phyloP scores from a whole-genome alignment of 2,113 vertebrate genomes.

The Myanophis thanlyinensis region DNA sequence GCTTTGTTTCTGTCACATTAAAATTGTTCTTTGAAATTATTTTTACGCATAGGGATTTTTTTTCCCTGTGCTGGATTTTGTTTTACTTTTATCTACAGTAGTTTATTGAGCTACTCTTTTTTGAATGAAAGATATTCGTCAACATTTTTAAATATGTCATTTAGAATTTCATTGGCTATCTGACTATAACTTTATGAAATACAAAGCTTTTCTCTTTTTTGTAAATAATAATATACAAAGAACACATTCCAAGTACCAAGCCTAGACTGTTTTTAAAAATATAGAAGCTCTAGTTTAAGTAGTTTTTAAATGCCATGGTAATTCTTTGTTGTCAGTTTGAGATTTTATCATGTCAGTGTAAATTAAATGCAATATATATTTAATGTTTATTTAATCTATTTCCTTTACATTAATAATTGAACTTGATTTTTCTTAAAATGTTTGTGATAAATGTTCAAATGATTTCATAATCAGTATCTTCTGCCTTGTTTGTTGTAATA shows the following conservation, averaged over 20 bases:
- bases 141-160: slow-evolving; percentile 46
- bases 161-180: slow-evolving; percentile 26
- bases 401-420: slow-evolving; percentile 70
- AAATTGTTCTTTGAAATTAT: slow-evolving; percentile 26
- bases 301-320: slow-evolving; percentile 57
- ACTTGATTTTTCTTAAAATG: not conserved
- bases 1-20: slow-evolving; percentile 22
- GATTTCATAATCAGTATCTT: not conserved
- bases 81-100: slow-evolving; percentile 42
- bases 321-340: slow-evolving; percentile 63
- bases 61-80: slow-evolving; percentile 45
- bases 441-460: not conserved
- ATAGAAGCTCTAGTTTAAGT: slow-evolving; percentile 45
- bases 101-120: slow-evolving; percentile 21
- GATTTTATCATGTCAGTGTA: slow-evolving; percentile 69
- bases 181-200: slow-evolving; percentile 47
- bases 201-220: slow-evolving; percentile 43
- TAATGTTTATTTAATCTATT: slow-evolving; percentile 74
- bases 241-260: slow-evolving; percentile 64
- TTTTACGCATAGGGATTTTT: slow-evolving; percentile 45
- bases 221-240: slow-evolving; percentile 41
- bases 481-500: not conserved
- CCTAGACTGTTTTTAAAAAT: slow-evolving; percentile 58
- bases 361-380: slow-evolving; percentile 50
- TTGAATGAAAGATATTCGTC: slow-evolving; percentile 48